These are phyloP conservation scores for Folsomia candida DNA, from an alignment of 2,888 invertebrate species.

Conservation along the genomic window DNA sequence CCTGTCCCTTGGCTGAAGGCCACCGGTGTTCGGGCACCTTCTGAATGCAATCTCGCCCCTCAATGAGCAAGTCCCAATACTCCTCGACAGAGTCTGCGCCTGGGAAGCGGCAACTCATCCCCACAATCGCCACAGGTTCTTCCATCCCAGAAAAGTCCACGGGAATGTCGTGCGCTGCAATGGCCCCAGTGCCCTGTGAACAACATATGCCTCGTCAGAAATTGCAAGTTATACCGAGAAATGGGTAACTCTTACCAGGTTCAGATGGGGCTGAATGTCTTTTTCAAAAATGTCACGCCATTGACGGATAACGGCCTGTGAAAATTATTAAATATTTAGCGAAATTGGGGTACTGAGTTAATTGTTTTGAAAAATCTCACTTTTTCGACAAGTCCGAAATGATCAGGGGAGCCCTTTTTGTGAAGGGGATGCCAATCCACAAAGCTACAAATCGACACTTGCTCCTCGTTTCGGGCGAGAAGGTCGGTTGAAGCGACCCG, in stretches of 20 bases:
- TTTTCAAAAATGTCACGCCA: neutral
- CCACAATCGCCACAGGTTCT: constrained; percentile 36
- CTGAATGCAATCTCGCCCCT: constrained; percentile 31
- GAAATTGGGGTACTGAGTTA: neutral
- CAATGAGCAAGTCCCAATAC: constrained; percentile 35
- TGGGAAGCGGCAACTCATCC: constrained; percentile 37
- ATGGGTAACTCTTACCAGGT: neutral
- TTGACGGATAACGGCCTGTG: neutral
- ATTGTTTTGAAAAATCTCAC: neutral
- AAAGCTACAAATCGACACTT: neutral
- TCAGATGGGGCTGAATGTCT: neutral
- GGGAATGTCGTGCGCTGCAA: neutral
- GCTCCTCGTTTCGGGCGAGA: neutral
- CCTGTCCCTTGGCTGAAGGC: constrained; percentile 19
- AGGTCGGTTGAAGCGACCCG: neutral
- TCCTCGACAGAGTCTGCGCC: constrained; percentile 34
- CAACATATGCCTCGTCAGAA: no score
- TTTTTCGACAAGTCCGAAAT: neutral
- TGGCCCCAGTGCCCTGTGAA: neutral
- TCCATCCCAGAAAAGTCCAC: neutral
- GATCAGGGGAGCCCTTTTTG: neutral
- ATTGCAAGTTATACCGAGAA: no score
- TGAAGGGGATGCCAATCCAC: neutral
- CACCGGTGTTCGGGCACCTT: constrained; percentile 32
- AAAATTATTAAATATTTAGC: no score